phyloP scores from a whole-genome alignment of 2,888 invertebrate genomes.

The Ectemnius continuus region DNA sequence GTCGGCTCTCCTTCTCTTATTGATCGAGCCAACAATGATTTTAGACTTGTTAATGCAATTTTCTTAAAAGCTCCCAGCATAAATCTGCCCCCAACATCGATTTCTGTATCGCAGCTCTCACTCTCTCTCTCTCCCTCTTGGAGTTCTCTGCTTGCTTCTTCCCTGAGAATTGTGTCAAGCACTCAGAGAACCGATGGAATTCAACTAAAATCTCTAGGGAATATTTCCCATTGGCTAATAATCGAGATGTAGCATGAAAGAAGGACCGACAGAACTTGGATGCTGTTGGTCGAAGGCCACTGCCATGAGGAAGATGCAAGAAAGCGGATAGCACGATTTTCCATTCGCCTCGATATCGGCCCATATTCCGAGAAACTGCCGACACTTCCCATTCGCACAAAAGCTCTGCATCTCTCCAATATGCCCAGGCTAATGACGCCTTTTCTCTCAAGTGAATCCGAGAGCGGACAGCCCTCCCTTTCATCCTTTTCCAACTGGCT shows the following conservation, averaged over 20 bases:
- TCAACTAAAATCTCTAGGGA: too few species aligned
- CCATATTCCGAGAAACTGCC: conserved; percentile 19
- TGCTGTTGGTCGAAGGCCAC: conserved; percentile 5
- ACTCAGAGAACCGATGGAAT: too few species aligned
- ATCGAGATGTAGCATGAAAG: too few species aligned
- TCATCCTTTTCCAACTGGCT: conserved; percentile 6
- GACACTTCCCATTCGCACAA: conserved; percentile 25
- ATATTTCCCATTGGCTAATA: too few species aligned
- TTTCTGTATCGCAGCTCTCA: too few species aligned
- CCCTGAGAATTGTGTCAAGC: too few species aligned
- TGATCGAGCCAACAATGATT: conserved; percentile 53
- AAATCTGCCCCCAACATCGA: background rate
- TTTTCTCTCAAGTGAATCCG: background rate
- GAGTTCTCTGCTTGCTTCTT: too few species aligned
- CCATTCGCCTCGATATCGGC: conserved; percentile 3
- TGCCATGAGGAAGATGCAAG: conserved; percentile 12
- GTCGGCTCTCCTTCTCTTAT: conserved; percentile 21
- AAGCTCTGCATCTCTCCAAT: background rate
- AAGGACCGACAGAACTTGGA: conserved; percentile 27
- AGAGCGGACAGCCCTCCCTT: background rate
- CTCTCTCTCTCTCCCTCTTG: too few species aligned
- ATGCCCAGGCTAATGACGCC: conserved; percentile 41
- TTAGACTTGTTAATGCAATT: conserved; percentile 67
- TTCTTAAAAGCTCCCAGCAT: conserved; percentile 54
- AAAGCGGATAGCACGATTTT: conserved; percentile 19